Evolutionary conservation across 2,888 invertebrate species (phyloP), one percentile per base, ranked within the genome.

Genomic region (Cecidostiba fungosa): DNA sequence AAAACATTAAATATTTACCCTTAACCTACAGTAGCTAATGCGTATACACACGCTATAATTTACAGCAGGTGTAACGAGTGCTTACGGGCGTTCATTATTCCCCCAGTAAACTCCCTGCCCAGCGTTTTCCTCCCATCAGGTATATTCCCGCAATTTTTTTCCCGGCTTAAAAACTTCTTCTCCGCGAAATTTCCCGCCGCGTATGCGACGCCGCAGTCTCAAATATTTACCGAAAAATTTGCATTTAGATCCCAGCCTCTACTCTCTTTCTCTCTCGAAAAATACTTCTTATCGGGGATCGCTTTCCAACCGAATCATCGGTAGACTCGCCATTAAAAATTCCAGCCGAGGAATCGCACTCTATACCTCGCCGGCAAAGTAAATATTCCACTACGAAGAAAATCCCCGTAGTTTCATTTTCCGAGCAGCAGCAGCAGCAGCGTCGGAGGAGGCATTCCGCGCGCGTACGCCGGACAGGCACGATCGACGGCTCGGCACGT

Each of bases 221-320:
- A 14, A 66, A 66, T 66, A 66, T 66, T 66, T 66, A 66, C 66
- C 29, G 29, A 26, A 66, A 66, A 66, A 66, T 66, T 66, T 66
- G 66, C 66, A 66, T 66, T 66, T 66, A 66, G 8, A 66, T 66
- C 66, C 66, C 12, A 29, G 14, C 6, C 26, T 29, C 66, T 29
- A 26, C 26, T 16, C 50, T 23, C 54, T n/a, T 8, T n/a, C 54
- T 59, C 54, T 19, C n/a, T n/a, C n/a, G n/a, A 23, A 59, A 59
- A 59, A 59, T 59, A 59, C 54, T 59, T 10, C 8, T 59, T 59
- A 59, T 59, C 23, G 54, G 8, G 54, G 54, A 59, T 59, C 23
- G 19, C 54, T 59, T 59, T 19, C 54, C 2, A 59, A 59, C 54
- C 54, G 6, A 59, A 59, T 59, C 54, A 23, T 59, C 8, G 54